Evolutionary conservation across 2,797 vertebrate genomes (phyloP).

Genomic region (Argya squamiceps): DNA sequence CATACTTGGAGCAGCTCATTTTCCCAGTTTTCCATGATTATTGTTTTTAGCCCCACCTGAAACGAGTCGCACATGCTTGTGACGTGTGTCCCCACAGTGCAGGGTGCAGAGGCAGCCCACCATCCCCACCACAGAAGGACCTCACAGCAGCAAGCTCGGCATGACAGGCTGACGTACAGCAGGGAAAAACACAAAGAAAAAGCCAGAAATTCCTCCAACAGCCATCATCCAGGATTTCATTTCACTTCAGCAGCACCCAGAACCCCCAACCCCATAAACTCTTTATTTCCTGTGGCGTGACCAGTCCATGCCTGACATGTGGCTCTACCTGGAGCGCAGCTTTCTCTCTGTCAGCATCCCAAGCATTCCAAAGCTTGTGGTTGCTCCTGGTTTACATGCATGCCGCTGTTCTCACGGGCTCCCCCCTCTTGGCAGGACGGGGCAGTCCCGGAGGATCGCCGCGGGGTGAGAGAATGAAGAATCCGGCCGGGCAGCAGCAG

Average conservation of each 20-base stretch:
- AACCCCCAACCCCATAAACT: not conserved
- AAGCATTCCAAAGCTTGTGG: not conserved
- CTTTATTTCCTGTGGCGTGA: fast-evolving
- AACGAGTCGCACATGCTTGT: fast-evolving
- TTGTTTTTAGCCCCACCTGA: not conserved
- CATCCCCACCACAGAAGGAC: fast-evolving
- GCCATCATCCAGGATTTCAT: not conserved
- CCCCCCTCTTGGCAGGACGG: not conserved
- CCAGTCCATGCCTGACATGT: fast-evolving
- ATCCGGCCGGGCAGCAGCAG: constrained; percentile 86
- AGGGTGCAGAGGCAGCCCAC: not conserved
- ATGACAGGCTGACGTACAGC: not conserved
- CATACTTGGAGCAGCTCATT: not conserved
- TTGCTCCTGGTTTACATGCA: not conserved
- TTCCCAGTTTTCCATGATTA: not conserved
- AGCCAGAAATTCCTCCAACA: not conserved
- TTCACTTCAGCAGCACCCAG: not conserved
- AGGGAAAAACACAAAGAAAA: not conserved
- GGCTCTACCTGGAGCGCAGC: not conserved
- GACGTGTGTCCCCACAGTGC: fast-evolving
- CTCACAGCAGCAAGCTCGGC: not conserved
- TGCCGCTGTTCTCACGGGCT: fast-evolving
- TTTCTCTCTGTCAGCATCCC: not conserved
- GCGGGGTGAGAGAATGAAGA: constrained; percentile 92
- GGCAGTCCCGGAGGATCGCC: constrained; percentile 51